These are phyloP conservation scores for Clarias magur DNA, from an alignment of 2,113 vertebrate genomes.

Conservation along the genomic window DNA sequence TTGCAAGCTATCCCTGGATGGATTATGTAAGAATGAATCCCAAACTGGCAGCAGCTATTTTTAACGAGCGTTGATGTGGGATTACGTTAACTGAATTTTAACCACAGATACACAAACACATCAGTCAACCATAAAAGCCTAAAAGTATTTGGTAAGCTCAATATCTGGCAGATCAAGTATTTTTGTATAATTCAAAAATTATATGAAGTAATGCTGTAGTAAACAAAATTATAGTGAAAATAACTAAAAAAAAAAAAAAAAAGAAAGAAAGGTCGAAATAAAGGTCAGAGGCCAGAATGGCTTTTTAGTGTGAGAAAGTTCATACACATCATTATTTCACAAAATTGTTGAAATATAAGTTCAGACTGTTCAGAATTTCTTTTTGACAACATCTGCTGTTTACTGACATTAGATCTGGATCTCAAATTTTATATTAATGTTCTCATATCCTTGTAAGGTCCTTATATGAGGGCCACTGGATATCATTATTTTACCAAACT, in stretches of 20 bases:
- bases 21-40: background rate
- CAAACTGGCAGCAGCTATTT: background rate
- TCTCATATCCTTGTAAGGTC: background rate
- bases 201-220: background rate
- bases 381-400: background rate
- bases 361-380: background rate
- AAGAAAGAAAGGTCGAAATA: background rate
- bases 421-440: background rate
- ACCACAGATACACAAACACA: background rate
- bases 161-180: background rate
- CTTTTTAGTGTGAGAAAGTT: background rate
- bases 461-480: no score
- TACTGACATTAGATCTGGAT: background rate
- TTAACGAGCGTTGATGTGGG: background rate
- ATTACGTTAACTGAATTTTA: background rate
- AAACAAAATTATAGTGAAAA: background rate
- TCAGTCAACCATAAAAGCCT: background rate
- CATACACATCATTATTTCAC: background rate
- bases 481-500: no score
- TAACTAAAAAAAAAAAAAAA: no score
- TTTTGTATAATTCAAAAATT: background rate
- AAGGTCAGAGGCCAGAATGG: background rate
- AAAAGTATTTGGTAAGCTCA: background rate
- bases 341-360: background rate
- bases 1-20: background rate